Evolutionary conservation across 2,888 invertebrate genomes (phyloP).

Genomic region (Molorchus minor): DNA sequence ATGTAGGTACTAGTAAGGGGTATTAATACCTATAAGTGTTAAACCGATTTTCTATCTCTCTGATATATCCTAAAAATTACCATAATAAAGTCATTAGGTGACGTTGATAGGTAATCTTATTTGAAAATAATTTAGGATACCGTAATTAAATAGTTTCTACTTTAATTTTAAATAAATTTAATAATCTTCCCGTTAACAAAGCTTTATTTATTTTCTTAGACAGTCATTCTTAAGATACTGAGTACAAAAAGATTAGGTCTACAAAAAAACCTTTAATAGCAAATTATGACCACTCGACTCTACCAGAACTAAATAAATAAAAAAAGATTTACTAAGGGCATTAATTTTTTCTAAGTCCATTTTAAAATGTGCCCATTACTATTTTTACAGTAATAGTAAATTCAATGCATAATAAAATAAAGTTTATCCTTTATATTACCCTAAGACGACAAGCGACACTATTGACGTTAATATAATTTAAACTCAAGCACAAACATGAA

Average conservation of each 20-base stretch:
- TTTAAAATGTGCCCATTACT: conserved; percentile 14
- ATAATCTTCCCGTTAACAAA: too few species aligned
- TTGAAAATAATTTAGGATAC: too few species aligned
- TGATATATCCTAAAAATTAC: too few species aligned
- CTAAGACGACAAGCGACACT: conserved; percentile 17
- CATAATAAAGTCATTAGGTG: too few species aligned
- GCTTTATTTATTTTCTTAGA: too few species aligned
- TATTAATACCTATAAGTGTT: too few species aligned
- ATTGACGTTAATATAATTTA: conserved; percentile 15
- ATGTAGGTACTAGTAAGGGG: too few species aligned
- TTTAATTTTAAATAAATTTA: too few species aligned
- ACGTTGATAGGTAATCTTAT: too few species aligned
- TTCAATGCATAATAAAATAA: conserved; percentile 6
- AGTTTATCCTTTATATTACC: conserved; percentile 3
- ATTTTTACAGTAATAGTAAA: conserved; percentile 1
- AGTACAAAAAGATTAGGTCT: neutral
- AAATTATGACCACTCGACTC: neutral
- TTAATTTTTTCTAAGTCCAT: neutral
- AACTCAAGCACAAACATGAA: conserved; percentile 8
- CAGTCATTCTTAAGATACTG: neutral
- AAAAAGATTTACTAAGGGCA: neutral
- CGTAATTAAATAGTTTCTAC: too few species aligned
- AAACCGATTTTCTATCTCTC: too few species aligned
- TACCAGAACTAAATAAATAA: neutral
- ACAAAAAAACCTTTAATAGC: neutral